Evolutionary conservation across 2,888 invertebrate species (phyloP), one percentile per base, ranked within the genome.

Genomic region (Conchocele bisecta): DNA sequence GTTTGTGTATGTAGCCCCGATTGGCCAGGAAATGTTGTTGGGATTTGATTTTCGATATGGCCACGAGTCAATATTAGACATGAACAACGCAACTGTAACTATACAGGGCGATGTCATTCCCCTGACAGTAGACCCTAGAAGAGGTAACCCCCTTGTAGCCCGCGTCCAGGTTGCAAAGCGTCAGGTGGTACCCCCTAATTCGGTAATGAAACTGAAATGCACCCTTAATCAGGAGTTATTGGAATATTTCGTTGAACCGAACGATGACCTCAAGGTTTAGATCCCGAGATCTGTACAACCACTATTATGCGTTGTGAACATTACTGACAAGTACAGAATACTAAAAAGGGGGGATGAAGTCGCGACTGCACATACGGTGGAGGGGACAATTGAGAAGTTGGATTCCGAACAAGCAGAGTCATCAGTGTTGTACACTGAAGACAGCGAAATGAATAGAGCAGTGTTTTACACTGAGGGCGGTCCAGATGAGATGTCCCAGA

Each of bases 1-100:
- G 11, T 37, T 46, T 13, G 41, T 61, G 1, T 66, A 61, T 57
- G 75, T 75, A 5, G 75, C 65, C 9, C 75, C 66, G 13, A 69
- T 64, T n/a, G 41, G 35, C 1, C 66, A 65, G 56, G 66, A 75
- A 3, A 61, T 75, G 65, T 26, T 75, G 22, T 28, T 61, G 20
- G 70, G 70, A 11, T 28, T 64, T 11, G 59, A 75, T 22, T 60
- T 71, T 22, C 50, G 68, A 28, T 13, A 29, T 13, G 11, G 13
- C 17, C 29, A 39, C 29, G 31, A 31, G 7, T 61, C 50, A 3
- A 24, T 35, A 3, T 5, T 57, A 7, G 54, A 72, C 20, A 29
- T 58, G 11, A 11, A 24, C 5, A 60, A 28, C 9, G 48, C n/a
- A n/a, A n/a, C n/a, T n/a, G n/a, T n/a, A n/a, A n/a, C n/a, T n/a